These are phyloP conservation scores for Epizoanthus ramosus DNA, from an alignment of 92 coral and sea anemone genomes.

Conservation along the genomic window DNA sequence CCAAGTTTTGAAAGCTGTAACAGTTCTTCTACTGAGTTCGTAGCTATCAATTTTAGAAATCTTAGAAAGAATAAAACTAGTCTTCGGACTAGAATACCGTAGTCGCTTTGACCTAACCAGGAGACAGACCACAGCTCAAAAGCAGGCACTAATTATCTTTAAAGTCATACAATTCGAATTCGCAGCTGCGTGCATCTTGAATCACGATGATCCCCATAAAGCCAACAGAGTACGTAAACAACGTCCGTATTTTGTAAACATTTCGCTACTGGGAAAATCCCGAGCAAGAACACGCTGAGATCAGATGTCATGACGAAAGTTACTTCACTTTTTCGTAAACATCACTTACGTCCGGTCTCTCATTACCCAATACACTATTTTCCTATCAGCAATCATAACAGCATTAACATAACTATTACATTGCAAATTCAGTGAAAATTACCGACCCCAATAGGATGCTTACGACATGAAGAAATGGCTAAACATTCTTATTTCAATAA, in stretches of 20 bases:
- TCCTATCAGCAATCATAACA: background rate
- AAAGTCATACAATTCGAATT: too few relatives aligned
- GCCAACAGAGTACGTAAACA: slow-evolving; percentile 12
- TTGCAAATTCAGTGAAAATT: background rate
- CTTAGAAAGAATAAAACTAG: background rate
- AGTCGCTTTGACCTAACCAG: background rate
- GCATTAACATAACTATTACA: background rate
- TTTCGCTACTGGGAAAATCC: background rate
- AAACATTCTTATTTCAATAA: background rate
- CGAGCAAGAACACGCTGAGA: background rate
- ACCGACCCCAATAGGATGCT: background rate
- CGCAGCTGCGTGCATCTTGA: slow-evolving; percentile 19
- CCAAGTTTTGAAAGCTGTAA: background rate
- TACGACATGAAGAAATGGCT: slow-evolving; percentile 7
- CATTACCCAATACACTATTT: background rate
- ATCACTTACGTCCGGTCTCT: slow-evolving; percentile 21
- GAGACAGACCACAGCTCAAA: background rate
- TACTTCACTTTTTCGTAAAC: background rate
- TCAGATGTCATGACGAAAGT: background rate
- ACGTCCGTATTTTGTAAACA: slow-evolving; percentile 23
- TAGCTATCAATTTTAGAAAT: background rate
- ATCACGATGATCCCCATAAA: slow-evolving; percentile 1
- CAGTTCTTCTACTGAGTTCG: background rate
- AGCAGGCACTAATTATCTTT: background rate
- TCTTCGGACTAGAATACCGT: background rate